A percentile compares a stretch with the other conserved stretches of the same genome.
phyloP scores from a whole-genome alignment of 2,113 vertebrate genomes.

The Spheniscus mendiculus region DNA sequence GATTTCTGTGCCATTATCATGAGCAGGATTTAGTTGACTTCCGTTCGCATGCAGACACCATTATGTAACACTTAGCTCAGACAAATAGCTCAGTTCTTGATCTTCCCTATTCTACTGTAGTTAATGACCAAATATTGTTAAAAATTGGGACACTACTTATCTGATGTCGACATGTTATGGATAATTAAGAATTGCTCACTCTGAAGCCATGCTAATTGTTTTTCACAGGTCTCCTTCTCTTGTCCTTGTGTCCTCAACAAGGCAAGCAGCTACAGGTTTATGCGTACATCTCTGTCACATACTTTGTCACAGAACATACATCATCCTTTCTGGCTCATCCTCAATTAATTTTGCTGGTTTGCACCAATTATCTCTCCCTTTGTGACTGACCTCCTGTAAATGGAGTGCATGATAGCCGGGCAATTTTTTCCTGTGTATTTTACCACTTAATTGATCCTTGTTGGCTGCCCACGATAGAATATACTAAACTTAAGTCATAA shows the following conservation, averaged over 20 bases:
- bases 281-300: slow-evolving; percentile 77
- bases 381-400: slow-evolving; percentile 73
- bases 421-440: slow-evolving; percentile 31
- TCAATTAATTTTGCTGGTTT: slow-evolving; percentile 74
- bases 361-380: slow-evolving; percentile 75
- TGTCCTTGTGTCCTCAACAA: slow-evolving; percentile 74
- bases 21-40: slow-evolving; percentile 4
- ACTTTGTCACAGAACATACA: slow-evolving; percentile 78
- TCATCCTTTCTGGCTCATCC: slow-evolving; percentile 74
- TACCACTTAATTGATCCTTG: slow-evolving; percentile 62
- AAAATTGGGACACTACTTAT: slow-evolving; percentile 82
- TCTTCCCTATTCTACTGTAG: slow-evolving; percentile 61
- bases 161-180: slow-evolving; percentile 80
- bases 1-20: background rate
- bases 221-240: slow-evolving; percentile 74
- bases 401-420: slow-evolving; percentile 49
- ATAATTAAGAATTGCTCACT: slow-evolving; percentile 79
- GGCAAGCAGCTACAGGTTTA: slow-evolving; percentile 66
- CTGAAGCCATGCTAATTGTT: slow-evolving; percentile 78
- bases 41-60: background rate
- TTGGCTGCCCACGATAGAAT: slow-evolving; percentile 24
- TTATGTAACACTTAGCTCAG: slow-evolving; percentile 42
- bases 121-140: slow-evolving; percentile 79
- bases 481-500: slow-evolving; percentile 50
- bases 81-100: slow-evolving; percentile 40